A percentile compares a stretch with the other conserved stretches of the same genome.
phyloP scores from a whole-genome alignment of 2,888 invertebrate species.

The Scelioninae gen. 1 region DNA sequence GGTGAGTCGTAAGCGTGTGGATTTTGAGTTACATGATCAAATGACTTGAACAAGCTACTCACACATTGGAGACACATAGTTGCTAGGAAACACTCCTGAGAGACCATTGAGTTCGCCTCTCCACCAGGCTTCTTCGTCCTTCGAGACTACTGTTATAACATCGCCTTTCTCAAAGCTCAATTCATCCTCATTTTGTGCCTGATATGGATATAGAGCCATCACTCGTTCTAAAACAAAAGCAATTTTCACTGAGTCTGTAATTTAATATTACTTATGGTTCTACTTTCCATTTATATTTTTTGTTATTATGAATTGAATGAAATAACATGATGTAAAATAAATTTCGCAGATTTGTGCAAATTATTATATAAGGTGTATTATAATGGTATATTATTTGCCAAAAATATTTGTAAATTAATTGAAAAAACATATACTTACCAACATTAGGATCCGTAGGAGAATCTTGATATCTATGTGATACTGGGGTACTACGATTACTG shows the following conservation, averaged over 20 bases:
- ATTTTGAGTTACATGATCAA: constrained; percentile 39
- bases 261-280: neutral
- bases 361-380: too few relatives aligned
- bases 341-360: too few relatives aligned
- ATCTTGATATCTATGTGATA: constrained; percentile 83
- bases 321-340: too few relatives aligned
- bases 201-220: constrained; percentile 96
- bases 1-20: constrained; percentile 19
- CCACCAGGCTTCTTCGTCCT: constrained; percentile 99
- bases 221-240: constrained; percentile 89
- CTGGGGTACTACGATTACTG: constrained; percentile 83
- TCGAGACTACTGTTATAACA: constrained; percentile 93
- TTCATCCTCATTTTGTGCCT: constrained; percentile 97
- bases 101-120: constrained; percentile 95
- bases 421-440: constrained; percentile 74
- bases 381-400: neutral
- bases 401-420: neutral
- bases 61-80: constrained; percentile 94
- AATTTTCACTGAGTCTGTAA: neutral
- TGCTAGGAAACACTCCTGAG: constrained; percentile 97
- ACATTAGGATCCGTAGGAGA: constrained; percentile 83
- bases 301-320: too few relatives aligned
- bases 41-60: constrained; percentile 83
- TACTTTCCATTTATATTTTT: too few relatives aligned
- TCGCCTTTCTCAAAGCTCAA: constrained; percentile 96